These are phyloP conservation scores for Chaetodon trifasciatus DNA, from an alignment of 2,797 vertebrate species.

Conservation along the genomic window DNA sequence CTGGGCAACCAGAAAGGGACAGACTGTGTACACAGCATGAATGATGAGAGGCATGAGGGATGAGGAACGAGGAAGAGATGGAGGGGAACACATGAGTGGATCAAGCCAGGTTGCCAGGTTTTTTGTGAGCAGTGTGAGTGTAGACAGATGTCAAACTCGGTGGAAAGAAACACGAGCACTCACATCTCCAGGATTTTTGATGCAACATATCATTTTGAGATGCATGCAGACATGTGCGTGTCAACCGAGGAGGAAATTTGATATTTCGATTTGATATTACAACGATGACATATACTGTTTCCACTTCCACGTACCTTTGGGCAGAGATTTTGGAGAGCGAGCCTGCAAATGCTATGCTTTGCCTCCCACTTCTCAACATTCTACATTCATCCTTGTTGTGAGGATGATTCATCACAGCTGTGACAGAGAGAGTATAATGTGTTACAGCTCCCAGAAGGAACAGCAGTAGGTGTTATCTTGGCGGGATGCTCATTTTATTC, in stretches of 20 bases:
- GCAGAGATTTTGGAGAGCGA: constrained; percentile 41
- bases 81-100: constrained; percentile 43
- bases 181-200: constrained; percentile 9
- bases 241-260: constrained; percentile 1
- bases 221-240: constrained; percentile 15
- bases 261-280: constrained; percentile 24
- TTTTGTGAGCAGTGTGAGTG: constrained; percentile 19
- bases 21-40: constrained; percentile 73
- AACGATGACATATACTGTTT: constrained; percentile 32
- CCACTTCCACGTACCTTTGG: constrained; percentile 22
- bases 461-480: constrained; percentile 72
- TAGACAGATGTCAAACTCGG: constrained; percentile 35
- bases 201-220: background rate
- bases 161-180: background rate
- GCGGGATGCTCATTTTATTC: constrained; percentile 76
- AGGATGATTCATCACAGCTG: constrained; percentile 75
- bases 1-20: constrained; percentile 65
- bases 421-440: constrained; percentile 64
- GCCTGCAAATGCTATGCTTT: constrained; percentile 38
- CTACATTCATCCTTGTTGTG: constrained; percentile 63
- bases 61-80: constrained; percentile 15
- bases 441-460: constrained; percentile 71
- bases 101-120: constrained; percentile 41
- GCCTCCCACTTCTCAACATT: constrained; percentile 61
- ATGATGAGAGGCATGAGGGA: constrained; percentile 69